phyloP scores from a whole-genome alignment of 2,113 vertebrate species.

The Odocoileus hemionus region DNA sequence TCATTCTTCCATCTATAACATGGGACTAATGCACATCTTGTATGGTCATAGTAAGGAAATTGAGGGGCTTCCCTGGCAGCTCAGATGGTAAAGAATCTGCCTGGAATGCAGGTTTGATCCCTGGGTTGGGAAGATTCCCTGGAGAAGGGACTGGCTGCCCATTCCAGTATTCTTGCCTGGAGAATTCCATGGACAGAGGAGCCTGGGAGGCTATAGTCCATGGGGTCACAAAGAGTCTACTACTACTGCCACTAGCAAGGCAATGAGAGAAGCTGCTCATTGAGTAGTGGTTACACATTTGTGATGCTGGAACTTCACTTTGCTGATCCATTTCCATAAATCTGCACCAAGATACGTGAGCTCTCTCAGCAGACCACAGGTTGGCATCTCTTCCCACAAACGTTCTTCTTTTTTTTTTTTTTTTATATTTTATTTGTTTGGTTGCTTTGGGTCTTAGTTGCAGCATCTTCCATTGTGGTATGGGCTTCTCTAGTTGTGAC shows the following conservation, averaged over 20 bases:
- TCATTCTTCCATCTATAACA: not conserved
- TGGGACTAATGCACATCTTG: not conserved
- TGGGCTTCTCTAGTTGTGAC: not conserved
- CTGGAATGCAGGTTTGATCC: not conserved
- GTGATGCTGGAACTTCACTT: not conserved
- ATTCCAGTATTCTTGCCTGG: not conserved
- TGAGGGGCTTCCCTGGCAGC: not conserved
- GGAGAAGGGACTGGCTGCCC: not conserved
- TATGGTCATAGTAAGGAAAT: not conserved
- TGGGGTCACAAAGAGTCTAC: not conserved
- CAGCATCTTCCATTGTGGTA: not conserved
- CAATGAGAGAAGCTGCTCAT: fast-evolving
- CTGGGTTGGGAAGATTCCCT: not conserved
- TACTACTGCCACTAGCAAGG: not conserved
- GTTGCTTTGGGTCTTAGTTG: not conserved
- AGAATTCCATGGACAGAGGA: not conserved
- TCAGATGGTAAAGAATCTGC: not conserved
- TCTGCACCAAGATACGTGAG: not conserved
- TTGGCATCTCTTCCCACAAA: not conserved
- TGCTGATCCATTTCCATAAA: not conserved
- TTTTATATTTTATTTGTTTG: not conserved
- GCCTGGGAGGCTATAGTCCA: not conserved
- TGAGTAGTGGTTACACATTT: not conserved
- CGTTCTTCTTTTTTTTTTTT: not conserved
- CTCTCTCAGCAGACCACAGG: not conserved